Conservation (phyloP, 2,113 vertebrate genomes). For the Mesembrinibis cayennensis region DNA sequence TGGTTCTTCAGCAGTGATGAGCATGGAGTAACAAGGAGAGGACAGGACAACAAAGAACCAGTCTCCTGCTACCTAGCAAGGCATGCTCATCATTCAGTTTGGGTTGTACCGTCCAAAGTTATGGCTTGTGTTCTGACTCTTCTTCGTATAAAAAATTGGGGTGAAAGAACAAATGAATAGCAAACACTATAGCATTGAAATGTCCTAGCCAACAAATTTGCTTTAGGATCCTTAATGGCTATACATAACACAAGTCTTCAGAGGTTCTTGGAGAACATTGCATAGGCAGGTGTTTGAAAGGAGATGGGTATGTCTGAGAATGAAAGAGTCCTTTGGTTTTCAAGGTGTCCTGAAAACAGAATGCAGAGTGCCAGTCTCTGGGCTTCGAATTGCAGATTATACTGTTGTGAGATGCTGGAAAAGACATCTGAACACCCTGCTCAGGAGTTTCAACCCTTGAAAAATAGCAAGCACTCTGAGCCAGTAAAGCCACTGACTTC, state of each 20-base stretch:
- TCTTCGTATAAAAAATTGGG: neutral
- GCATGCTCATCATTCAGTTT: neutral
- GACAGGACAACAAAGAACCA: neutral
- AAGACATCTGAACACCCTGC: neutral
- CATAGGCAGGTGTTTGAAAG: neutral
- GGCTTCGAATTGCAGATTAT: neutral
- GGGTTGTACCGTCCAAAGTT: neutral
- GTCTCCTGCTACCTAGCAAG: neutral
- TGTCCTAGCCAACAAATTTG: neutral
- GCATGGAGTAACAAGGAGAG: neutral
- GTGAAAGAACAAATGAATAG: neutral
- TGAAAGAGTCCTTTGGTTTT: neutral
- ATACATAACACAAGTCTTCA: neutral
- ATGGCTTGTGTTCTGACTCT: neutral
- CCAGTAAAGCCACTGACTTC: slow-evolving; percentile 29
- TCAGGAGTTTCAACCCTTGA: neutral
- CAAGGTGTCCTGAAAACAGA: neutral
- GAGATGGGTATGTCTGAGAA: neutral
- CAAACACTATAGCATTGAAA: neutral
- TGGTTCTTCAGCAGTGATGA: neutral
- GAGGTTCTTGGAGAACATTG: neutral
- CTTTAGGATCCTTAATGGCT: neutral
- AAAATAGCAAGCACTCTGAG: slow-evolving; percentile 2
- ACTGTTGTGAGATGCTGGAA: neutral
- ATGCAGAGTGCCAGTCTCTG: neutral